Evolutionary conservation across 2,888 invertebrate genomes (phyloP).

Genomic region (Brachyopa scutellaris): DNA sequence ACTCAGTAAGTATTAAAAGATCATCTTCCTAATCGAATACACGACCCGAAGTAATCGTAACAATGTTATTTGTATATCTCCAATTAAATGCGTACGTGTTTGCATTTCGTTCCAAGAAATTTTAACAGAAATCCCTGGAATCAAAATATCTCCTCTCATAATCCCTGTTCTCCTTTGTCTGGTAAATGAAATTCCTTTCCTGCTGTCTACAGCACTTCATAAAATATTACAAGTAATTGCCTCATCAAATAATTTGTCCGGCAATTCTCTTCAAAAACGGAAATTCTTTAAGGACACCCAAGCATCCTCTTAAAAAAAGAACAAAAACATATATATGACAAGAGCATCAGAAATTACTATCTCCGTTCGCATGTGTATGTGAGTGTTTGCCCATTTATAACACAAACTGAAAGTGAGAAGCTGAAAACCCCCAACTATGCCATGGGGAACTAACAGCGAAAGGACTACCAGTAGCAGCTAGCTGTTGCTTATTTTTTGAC

Average conservation of each 20-base stretch:
- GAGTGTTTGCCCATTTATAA: constrained; percentile 22
- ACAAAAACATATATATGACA: neutral
- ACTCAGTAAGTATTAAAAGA: no score
- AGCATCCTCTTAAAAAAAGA: constrained; percentile 20
- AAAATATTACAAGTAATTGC: constrained; percentile 61
- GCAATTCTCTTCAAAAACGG: constrained; percentile 39
- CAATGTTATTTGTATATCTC: no score
- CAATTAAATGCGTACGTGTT: no score
- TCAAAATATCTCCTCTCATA: neutral
- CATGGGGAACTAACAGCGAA: constrained; percentile 16
- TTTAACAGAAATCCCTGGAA: neutral
- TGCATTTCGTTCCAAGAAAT: no score
- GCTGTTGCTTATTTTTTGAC: constrained; percentile 69
- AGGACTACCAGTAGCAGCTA: constrained; percentile 27
- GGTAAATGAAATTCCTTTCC: constrained; percentile 24
- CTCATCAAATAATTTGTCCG: constrained; percentile 65
- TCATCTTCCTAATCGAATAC: no score
- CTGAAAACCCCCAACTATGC: neutral
- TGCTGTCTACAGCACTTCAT: constrained; percentile 44
- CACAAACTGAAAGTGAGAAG: constrained; percentile 31
- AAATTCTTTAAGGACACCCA: constrained; percentile 50
- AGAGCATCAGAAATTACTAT: constrained; percentile 48
- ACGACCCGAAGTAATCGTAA: no score
- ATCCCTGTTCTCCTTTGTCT: neutral
- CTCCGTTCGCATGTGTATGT: neutral